These are phyloP conservation scores for Polymixis flavicincta DNA, from an alignment of 2,888 invertebrate species.

Conservation along the genomic window DNA sequence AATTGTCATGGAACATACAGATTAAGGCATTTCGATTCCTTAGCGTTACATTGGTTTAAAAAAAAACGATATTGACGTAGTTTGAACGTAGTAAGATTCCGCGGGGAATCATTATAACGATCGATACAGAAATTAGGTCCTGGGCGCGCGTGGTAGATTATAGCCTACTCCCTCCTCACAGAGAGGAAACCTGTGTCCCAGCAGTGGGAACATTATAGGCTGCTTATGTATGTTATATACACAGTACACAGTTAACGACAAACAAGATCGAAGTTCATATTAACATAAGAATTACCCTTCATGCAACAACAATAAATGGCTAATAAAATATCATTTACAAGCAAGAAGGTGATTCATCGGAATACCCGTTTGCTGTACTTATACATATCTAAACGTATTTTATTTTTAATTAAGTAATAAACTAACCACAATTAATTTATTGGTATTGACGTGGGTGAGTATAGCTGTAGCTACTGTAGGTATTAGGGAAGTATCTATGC, in stretches of 20 bases:
- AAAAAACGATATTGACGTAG: no score
- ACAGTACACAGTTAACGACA: not conserved
- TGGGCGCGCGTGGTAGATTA: no score
- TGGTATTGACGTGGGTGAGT: not conserved
- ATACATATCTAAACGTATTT: slow-evolving; percentile 4
- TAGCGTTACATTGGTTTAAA: no score
- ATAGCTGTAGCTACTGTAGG: not conserved
- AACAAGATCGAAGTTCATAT: slow-evolving; percentile 6
- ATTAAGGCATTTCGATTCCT: no score
- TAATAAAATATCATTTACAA: slow-evolving; percentile 24
- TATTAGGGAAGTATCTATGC: not conserved
- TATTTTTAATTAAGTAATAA: slow-evolving; percentile 8
- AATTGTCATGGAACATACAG: no score
- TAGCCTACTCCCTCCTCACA: no score
- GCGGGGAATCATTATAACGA: no score
- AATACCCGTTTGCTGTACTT: slow-evolving; percentile 24
- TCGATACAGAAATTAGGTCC: no score
- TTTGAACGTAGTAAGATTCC: no score
- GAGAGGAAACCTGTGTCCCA: no score
- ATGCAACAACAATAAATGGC: slow-evolving; percentile 25
- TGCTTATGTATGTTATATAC: no score
- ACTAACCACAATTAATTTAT: slow-evolving; percentile 2
- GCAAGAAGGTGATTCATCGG: slow-evolving; percentile 39
- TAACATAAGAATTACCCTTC: slow-evolving; percentile 18
- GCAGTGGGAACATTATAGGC: no score